Conservation (phyloP, 2,888 invertebrate species). For the Drosophila basisetae region DNA sequence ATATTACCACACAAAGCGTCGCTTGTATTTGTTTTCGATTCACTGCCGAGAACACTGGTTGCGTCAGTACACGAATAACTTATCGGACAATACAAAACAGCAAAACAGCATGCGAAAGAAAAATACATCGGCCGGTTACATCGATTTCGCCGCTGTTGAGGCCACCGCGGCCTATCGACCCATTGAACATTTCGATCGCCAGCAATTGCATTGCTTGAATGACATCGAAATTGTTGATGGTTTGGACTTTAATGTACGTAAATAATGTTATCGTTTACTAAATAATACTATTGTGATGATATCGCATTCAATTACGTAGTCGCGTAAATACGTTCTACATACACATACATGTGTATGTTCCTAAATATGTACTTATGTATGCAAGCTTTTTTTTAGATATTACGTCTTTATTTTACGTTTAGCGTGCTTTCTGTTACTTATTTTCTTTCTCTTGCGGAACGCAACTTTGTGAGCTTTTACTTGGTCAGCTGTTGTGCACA, state of each 20-base stretch:
- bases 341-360: background rate
- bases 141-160: slow-evolving; percentile 83
- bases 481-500: slow-evolving; percentile 64
- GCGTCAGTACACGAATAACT: slow-evolving; percentile 37
- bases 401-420: slow-evolving; percentile 40
- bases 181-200: slow-evolving; percentile 58
- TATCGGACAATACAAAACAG: background rate
- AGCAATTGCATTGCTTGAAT: slow-evolving; percentile 32
- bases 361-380: background rate
- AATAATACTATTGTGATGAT: background rate
- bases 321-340: background rate
- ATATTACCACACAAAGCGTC: slow-evolving; percentile 74
- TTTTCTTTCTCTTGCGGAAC: slow-evolving; percentile 23
- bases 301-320: background rate
- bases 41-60: slow-evolving; percentile 80
- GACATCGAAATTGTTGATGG: slow-evolving; percentile 83
- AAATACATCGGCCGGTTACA: slow-evolving; percentile 26
- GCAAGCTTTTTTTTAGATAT: slow-evolving; percentile 5
- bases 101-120: slow-evolving; percentile 29
- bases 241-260: slow-evolving; percentile 78
- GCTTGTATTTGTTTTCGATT: slow-evolving; percentile 73
- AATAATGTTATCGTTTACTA: background rate
- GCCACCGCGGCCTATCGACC: slow-evolving; percentile 62
- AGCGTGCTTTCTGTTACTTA: slow-evolving; percentile 23
- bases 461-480: slow-evolving; percentile 49